Percentiles rank a stretch among this genome's conserved stretches.
Evolutionary conservation across 2,797 vertebrate genomes (phyloP).

Genomic region (Pangasius macronema): DNA sequence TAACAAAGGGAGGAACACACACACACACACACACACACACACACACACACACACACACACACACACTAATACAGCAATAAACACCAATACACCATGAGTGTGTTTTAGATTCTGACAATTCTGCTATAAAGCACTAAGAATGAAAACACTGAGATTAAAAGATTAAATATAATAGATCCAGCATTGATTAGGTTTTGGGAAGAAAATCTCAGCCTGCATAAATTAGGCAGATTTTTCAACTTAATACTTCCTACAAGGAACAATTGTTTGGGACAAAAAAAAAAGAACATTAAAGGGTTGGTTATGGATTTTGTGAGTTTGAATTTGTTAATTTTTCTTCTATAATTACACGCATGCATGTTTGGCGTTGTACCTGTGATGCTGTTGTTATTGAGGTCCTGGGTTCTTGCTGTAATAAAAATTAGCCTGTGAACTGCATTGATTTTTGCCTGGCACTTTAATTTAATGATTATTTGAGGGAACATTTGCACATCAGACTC

Average conservation of each 20-base stretch:
- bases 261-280: not conserved
- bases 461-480: not conserved
- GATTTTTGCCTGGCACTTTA: conserved; percentile 2
- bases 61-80: too few species aligned
- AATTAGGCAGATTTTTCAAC: conserved; percentile 9
- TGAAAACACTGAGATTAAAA: conserved; percentile 1
- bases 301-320: not conserved
- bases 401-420: not conserved
- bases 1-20: not conserved
- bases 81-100: not conserved
- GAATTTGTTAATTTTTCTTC: not conserved
- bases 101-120: not conserved
- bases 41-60: too few species aligned
- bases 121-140: not conserved
- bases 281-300: too few species aligned
- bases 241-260: not conserved
- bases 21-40: too few species aligned
- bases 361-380: not conserved
- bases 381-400: not conserved
- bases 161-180: conserved; percentile 6
- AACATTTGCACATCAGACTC: not conserved
- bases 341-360: not conserved
- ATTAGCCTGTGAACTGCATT: not conserved
- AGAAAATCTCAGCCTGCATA: not conserved
- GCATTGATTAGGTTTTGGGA: conserved; percentile 5